phyloP scores from a whole-genome alignment of 2,888 invertebrate genomes.

The Pemphredon lugubris region DNA sequence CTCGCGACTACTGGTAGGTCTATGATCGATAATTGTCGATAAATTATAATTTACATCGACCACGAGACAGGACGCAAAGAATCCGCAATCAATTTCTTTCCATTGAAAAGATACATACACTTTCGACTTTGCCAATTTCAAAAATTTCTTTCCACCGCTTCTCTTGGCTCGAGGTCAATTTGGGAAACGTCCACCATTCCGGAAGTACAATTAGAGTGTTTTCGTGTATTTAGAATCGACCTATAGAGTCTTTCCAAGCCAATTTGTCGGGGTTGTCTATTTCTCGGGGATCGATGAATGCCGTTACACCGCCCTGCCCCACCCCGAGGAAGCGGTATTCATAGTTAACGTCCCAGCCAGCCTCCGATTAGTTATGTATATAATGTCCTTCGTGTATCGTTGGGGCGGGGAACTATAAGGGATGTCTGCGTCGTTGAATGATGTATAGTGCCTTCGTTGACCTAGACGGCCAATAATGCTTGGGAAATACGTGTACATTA shows the following conservation, averaged over 20 bases:
- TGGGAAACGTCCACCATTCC: too few species aligned
- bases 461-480: constrained; percentile 2
- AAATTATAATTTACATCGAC: too few species aligned
- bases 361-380: constrained; percentile 60
- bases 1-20: too few species aligned
- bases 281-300: constrained; percentile 61
- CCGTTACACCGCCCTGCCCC: constrained; percentile 59
- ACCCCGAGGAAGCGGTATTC: constrained; percentile 69
- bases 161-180: too few species aligned
- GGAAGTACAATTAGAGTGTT: too few species aligned
- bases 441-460: constrained; percentile 36
- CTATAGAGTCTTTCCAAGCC: constrained; percentile 67
- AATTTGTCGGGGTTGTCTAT: constrained; percentile 70
- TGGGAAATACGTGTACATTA: constrained; percentile 26
- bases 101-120: too few species aligned
- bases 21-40: too few species aligned
- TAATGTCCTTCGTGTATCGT: constrained; percentile 69
- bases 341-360: constrained; percentile 67
- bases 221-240: not conserved
- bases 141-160: too few species aligned
- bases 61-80: too few species aligned
- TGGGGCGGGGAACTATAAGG: constrained; percentile 61
- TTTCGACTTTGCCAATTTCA: too few species aligned
- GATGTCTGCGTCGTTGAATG: constrained; percentile 32
- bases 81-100: too few species aligned